Percentiles rank a stretch among this genome's conserved stretches.
Conservation (phyloP, 2,113 vertebrate species). For the Gorsachius goisagi region DNA sequence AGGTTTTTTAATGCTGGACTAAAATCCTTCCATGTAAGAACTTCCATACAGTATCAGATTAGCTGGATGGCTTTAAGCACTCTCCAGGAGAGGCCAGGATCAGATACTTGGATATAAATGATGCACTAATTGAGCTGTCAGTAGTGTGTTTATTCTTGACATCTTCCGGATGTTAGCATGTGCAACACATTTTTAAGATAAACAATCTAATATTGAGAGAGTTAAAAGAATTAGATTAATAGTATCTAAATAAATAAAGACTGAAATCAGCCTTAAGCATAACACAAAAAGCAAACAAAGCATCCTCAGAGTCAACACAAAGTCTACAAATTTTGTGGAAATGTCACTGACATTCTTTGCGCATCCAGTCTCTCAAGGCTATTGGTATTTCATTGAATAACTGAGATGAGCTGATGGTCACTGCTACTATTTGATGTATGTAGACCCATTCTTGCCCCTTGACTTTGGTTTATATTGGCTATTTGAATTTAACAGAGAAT, state of each 20-base stretch:
- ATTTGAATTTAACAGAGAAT: neutral
- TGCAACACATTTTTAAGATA: neutral
- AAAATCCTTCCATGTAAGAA: neutral
- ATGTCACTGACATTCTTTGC: neutral
- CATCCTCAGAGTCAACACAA: neutral
- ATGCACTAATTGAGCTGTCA: neutral
- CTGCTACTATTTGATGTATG: neutral
- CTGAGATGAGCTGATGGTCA: neutral
- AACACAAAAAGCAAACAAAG: neutral
- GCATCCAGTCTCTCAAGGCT: neutral
- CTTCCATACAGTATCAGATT: neutral
- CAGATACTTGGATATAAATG: neutral
- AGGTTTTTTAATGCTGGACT: neutral
- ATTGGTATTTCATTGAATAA: neutral
- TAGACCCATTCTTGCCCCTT: neutral
- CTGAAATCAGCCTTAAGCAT: neutral
- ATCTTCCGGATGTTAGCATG: neutral
- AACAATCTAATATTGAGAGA: neutral
- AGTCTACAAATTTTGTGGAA: neutral
- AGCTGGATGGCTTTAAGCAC: neutral
- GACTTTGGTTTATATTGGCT: neutral
- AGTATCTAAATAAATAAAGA: neutral
- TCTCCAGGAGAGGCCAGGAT: neutral
- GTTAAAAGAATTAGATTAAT: neutral
- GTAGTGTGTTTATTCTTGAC: neutral